Percentiles rank a stretch among this genome's conserved stretches.
phyloP scores from a whole-genome alignment of 2,113 vertebrate species.

The Siphamia tubifer region DNA sequence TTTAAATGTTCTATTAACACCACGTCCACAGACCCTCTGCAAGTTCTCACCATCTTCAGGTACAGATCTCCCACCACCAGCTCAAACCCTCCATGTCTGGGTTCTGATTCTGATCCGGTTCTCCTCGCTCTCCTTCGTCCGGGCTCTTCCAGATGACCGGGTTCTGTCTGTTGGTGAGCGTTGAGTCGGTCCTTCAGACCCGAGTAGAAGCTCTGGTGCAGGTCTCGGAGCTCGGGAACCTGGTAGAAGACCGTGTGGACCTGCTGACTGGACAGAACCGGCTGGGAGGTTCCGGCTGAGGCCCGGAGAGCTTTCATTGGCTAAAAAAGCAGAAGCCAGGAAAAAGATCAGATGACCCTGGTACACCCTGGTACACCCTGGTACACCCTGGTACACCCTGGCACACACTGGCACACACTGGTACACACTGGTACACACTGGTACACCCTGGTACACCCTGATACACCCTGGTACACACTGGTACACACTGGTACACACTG shows the following conservation, averaged over 20 bases:
- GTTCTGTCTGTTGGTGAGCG: not conserved
- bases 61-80: conserved; percentile 76
- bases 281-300: conserved; percentile 80
- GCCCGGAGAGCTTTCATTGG: conserved; percentile 81
- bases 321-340: no score
- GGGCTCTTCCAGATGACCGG: not conserved
- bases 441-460: no score
- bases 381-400: no score
- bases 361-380: no score
- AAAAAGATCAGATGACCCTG: no score
- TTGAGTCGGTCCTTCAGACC: conserved; percentile 61
- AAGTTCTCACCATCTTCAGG: conserved; percentile 70
- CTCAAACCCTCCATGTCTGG: not conserved
- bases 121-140: not conserved
- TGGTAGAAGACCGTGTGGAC: conserved; percentile 81
- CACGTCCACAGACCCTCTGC: not conserved
- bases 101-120: not conserved
- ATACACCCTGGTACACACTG: no score
- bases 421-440: no score
- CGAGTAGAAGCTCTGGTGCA: conserved; percentile 71
- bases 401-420: no score
- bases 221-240: conserved; percentile 76
- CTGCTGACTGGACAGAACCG: conserved; percentile 73
- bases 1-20: no score
- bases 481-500: no score